Evolutionary conservation across 2,797 vertebrate genomes (phyloP).

Genomic region (Glossophaga mutica): DNA sequence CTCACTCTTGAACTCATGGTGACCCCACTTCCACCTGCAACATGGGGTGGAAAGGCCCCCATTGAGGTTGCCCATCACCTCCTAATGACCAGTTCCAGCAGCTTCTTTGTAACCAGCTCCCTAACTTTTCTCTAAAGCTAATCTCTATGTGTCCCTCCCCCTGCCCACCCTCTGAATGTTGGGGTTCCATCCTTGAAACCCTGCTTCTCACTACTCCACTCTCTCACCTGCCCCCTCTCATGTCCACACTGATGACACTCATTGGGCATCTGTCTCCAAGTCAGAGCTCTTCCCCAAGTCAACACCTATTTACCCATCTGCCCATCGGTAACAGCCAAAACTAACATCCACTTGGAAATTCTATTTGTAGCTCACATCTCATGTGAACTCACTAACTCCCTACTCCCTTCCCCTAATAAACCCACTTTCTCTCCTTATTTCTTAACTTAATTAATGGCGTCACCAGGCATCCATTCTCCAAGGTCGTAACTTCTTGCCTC

Average conservation of each 20-base stretch:
- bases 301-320: not conserved
- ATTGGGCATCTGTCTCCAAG: not conserved
- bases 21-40: constrained; percentile 23
- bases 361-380: not conserved
- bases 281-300: not conserved
- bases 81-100: not conserved
- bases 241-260: too few relatives aligned
- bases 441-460: not conserved
- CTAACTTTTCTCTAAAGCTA: not conserved
- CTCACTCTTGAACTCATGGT: constrained; percentile 39
- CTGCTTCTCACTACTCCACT: not conserved
- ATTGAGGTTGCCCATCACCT: not conserved
- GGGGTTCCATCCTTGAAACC: not conserved
- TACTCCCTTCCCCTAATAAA: not conserved
- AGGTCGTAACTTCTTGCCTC: not conserved
- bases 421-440: not conserved
- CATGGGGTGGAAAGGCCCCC: not conserved
- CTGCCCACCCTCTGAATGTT: not conserved
- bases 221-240: not conserved
- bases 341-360: not conserved
- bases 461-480: not conserved
- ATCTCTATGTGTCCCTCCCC: not conserved
- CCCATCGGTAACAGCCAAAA: not conserved
- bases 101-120: not conserved
- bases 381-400: not conserved